Evolutionary conservation across 2,797 vertebrate species (phyloP).

Genomic region (Florisuga fusca): DNA sequence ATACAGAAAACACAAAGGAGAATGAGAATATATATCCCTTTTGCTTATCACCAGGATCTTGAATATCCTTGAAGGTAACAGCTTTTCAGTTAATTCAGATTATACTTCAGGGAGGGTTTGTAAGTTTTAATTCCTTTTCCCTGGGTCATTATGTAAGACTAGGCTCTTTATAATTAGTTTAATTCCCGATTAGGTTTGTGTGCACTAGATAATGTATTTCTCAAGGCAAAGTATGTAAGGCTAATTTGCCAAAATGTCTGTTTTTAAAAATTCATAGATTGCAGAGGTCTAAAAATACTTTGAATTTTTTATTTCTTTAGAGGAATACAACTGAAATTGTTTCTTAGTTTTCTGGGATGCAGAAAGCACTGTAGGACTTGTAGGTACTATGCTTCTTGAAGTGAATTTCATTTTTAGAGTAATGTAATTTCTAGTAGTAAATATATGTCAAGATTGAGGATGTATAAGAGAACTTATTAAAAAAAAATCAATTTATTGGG

Average conservation of each 20-base stretch:
- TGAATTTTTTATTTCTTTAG: not conserved
- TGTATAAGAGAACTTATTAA: not conserved
- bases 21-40: not conserved
- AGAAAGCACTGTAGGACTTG: not conserved
- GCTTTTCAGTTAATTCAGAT: slow-evolving; percentile 29
- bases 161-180: slow-evolving; percentile 54
- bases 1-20: not conserved
- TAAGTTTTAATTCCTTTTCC: slow-evolving; percentile 42
- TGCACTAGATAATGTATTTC: slow-evolving; percentile 22
- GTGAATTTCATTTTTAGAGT: not conserved
- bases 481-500: not conserved
- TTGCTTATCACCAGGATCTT: slow-evolving; percentile 21
- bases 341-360: not conserved
- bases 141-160: slow-evolving; percentile 23
- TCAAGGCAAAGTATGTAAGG: not conserved
- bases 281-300: not conserved
- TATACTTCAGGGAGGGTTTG: slow-evolving; percentile 4
- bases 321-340: not conserved
- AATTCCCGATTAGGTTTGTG: not conserved
- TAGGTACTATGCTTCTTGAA: not conserved
- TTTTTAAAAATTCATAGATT: not conserved
- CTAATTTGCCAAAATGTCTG: not conserved
- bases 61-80: slow-evolving; percentile 22
- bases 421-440: not conserved
- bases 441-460: not conserved